Evolutionary conservation across 2,797 vertebrate genomes (phyloP), one percentile per base, ranked within the genome.

Genomic region (Sebastolobus alascanus): DNA sequence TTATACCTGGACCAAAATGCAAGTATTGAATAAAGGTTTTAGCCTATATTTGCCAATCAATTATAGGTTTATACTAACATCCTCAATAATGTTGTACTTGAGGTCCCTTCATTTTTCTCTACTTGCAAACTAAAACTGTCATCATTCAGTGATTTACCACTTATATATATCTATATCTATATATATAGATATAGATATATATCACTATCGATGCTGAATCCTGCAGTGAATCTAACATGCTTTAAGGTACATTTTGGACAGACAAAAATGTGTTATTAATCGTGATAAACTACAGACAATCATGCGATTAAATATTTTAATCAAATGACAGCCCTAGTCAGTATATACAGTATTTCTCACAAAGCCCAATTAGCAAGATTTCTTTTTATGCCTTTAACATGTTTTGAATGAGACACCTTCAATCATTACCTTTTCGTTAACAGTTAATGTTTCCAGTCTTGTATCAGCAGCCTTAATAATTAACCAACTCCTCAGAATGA

Each of bases 401-500:
- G 4, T 3, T 13, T 5, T 38, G 8, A 50, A 50, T 50, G 43
- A 46, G 43, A 50, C 6, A 31, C 25, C 25, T 25, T 25, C 25
- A 25, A 25, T 25, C 25, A 25, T 25, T 25, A 25, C 25, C 9
- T 14, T 35, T 27, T 3, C 10, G 10, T 37, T 7, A 54, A 4
- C 6, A 63, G 35, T 25, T 31, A 6, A 10, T 4, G 8, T 40
- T 40, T 61, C 6, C n/a, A 6, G 27, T 31, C 20, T 68, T 29
- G 4, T n/a, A 1, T 74, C 13, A 43, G 27, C n/a, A 73, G 64
- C 14, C 29, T 14, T 56, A 16, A 50, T 8, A 31, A 63, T 55
- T 2, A 63, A 63, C 8, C 33, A 18, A 52, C 3, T 18, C 54
- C 43, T 56, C 54, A 75, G 25, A 93, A 83, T 75, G 50, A 90